Evolutionary conservation across 2,888 invertebrate species (phyloP), one percentile per base, ranked within the genome.

Genomic region (Geotrupes spiniger): DNA sequence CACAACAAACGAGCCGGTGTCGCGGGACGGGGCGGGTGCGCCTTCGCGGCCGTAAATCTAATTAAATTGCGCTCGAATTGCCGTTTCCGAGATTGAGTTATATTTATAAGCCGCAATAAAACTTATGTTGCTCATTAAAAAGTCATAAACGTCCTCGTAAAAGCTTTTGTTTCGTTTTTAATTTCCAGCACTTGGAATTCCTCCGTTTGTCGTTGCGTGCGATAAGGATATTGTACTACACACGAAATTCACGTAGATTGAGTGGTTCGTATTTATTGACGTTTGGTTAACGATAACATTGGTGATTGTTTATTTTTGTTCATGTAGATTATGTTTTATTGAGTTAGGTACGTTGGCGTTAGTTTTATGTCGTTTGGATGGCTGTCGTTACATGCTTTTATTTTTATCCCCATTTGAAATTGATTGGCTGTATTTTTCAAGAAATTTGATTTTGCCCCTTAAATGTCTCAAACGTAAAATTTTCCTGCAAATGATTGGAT

Each of bases 51-150:
- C 41, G 40, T 46, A 46, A 46, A 46, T 46, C 40, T 46, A 46
- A 46, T 46, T 46, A 46, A 46, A 46, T 26, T 41, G 40, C 46
- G 36, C 28, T 40, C 46, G 41, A 46, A 46, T 40, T 41, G 41
- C 26, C 40, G 40, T 41, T 46, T 46, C 36, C 36, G 46, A 46
- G 51, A 57, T 57, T 54, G 54, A 57, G 57, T 57, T 57, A 53
- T 54, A 57, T 55, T 57, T 57, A 57, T 46, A 55, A 57, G 49
- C 49, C 50, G 50, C 49, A 52, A 55, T 57, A 57, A 57, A 57
- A 57, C 57, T 55, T 55, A 53, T 50, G 57, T 49, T 46, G 48
- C 45, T 49, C 57, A 55, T 57, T 57, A 55, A 57, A 55, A 46
- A 46, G 50, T 46, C 48, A 53, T 57, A 55, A 57, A 57, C 55